phyloP scores from a whole-genome alignment of 2,113 vertebrate genomes.

The Neodontobutis hainanensis region DNA sequence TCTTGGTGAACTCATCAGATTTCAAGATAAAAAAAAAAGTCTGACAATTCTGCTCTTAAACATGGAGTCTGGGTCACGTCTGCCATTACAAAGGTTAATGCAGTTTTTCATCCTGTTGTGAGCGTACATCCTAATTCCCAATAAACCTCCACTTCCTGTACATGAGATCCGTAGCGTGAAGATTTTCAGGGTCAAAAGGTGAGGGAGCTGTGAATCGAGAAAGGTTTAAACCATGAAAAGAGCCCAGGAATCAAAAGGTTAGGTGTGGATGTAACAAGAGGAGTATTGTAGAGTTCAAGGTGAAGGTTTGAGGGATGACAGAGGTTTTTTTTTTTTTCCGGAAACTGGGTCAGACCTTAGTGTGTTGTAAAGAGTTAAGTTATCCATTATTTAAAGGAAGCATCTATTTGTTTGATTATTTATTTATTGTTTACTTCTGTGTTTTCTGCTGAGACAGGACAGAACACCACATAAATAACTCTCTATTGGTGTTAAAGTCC shows the following conservation, averaged over 20 bases:
- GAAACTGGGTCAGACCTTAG: slow-evolving; percentile 34
- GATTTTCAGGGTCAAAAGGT: slow-evolving; percentile 32
- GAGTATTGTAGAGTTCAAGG: slow-evolving; percentile 23
- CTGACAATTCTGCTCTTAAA: not conserved
- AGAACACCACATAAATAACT: not conserved
- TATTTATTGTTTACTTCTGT: not conserved
- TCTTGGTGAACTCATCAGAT: not conserved
- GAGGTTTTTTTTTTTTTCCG: not conserved
- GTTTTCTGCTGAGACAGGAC: too few species aligned
- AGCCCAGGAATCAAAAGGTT: slow-evolving; percentile 33
- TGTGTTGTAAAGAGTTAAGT: not conserved
- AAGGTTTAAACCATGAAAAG: slow-evolving; percentile 26
- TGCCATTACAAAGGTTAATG: not conserved
- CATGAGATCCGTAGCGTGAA: slow-evolving; percentile 16
- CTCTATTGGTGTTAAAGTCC: too few species aligned
- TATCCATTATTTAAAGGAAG: slow-evolving; percentile 33
- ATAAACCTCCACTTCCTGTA: slow-evolving; percentile 21
- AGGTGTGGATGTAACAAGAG: slow-evolving; percentile 44
- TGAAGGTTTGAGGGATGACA: slow-evolving; percentile 23
- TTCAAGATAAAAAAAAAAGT: not conserved
- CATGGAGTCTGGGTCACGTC: too few species aligned
- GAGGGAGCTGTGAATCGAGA: slow-evolving; percentile 15
- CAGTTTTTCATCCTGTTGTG: not conserved
- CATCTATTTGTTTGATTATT: slow-evolving; percentile 4
- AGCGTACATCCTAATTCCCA: slow-evolving; percentile 15